A percentile compares a stretch with the other conserved stretches of the same genome.
phyloP scores from a whole-genome alignment of 92 coral and sea anemone species.

The Desmophyllum pertusum region DNA sequence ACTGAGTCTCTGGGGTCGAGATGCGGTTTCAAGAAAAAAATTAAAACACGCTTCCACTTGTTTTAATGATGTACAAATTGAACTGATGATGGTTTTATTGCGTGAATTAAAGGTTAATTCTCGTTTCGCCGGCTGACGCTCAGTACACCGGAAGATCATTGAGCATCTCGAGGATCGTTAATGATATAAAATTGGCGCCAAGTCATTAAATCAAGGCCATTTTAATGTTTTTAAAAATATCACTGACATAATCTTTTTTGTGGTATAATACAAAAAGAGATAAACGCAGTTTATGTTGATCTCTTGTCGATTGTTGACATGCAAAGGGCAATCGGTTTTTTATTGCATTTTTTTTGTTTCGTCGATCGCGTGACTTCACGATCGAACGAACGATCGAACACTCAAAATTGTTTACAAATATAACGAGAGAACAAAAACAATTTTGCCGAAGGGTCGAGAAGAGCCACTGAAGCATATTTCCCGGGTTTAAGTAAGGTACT shows the following conservation, averaged over 20 bases:
- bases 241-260: background rate
- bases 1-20: no score
- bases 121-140: background rate
- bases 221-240: background rate
- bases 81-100: no score
- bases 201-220: background rate
- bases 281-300: background rate
- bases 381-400: no score
- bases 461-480: background rate
- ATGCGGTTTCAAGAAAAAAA: no score
- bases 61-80: no score
- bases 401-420: slow-evolving; percentile 4
- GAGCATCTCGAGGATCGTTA: background rate
- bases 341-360: background rate
- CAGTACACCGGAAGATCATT: background rate
- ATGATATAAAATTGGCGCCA: slow-evolving; percentile 16
- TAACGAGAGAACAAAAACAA: background rate
- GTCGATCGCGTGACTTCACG: background rate
- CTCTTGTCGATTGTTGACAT: background rate
- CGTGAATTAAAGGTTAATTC: background rate
- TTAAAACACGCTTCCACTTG: no score
- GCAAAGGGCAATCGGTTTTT: background rate
- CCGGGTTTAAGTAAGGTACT: background rate
- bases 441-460: background rate
- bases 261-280: background rate